Conservation (phyloP, 1,140 invertebrate species). For the Drosophila hydei region DNA sequence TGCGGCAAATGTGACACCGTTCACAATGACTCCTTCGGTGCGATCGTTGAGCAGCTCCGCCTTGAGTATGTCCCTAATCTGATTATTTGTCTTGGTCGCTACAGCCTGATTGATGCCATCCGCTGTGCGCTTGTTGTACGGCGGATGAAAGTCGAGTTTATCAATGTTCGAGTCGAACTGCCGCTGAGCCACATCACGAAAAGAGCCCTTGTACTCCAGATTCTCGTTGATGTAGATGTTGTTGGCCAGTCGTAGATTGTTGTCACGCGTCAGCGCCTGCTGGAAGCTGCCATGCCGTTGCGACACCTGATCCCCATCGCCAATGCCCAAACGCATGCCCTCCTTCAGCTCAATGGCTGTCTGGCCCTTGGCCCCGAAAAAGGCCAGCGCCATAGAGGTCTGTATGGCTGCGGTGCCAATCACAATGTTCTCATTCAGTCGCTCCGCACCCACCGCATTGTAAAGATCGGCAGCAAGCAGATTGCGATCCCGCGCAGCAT, state of each 20-base stretch:
- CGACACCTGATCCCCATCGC: slow-evolving; percentile 70
- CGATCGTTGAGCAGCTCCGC: slow-evolving; percentile 71
- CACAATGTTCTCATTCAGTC: slow-evolving; percentile 73
- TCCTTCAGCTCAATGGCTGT: slow-evolving; percentile 73
- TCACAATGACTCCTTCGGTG: slow-evolving; percentile 76
- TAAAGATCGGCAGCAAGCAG: slow-evolving; percentile 73
- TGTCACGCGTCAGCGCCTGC: slow-evolving; percentile 68
- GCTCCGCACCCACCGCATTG: slow-evolving; percentile 69
- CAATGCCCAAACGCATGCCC: slow-evolving; percentile 65
- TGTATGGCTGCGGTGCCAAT: slow-evolving; percentile 74
- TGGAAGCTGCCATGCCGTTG: slow-evolving; percentile 69
- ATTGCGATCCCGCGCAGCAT: slow-evolving; percentile 66
- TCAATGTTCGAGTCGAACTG: slow-evolving; percentile 79
- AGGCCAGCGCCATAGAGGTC: slow-evolving; percentile 76
- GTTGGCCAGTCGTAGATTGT: slow-evolving; percentile 75
- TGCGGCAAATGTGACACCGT: slow-evolving; percentile 63
- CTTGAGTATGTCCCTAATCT: slow-evolving; percentile 68
- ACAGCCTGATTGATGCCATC: slow-evolving; percentile 72
- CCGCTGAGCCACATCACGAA: slow-evolving; percentile 72
- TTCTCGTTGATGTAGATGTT: slow-evolving; percentile 81
- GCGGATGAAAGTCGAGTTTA: slow-evolving; percentile 79
- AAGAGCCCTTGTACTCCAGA: slow-evolving; percentile 75
- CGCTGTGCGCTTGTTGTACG: slow-evolving; percentile 78
- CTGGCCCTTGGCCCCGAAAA: slow-evolving; percentile 75
- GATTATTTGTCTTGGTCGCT: slow-evolving; percentile 69